Percentiles rank a stretch among this genome's conserved stretches.
These are phyloP conservation scores for Montipora efflorescens DNA, from an alignment of 64 coral and sea anemone species.

Conservation along the genomic window DNA sequence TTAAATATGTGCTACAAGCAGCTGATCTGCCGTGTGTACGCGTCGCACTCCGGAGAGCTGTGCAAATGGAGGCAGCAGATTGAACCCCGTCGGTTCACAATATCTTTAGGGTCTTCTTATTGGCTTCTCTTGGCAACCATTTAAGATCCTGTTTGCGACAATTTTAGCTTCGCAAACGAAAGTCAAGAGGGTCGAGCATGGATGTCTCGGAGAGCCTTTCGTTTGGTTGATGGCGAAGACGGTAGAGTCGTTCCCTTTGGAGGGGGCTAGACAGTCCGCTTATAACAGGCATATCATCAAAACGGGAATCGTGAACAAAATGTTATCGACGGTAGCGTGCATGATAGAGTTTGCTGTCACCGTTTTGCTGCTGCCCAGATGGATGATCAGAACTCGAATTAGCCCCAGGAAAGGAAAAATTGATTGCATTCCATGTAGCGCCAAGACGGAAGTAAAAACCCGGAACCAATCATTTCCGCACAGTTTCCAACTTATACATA, in stretches of 20 bases:
- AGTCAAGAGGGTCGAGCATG: too few relatives aligned
- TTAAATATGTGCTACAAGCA: constrained; percentile 17
- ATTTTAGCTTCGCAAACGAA: too few relatives aligned
- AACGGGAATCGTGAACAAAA: constrained; percentile 8
- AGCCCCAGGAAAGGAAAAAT: background rate
- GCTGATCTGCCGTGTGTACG: constrained; percentile 46
- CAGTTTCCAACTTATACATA: too few relatives aligned
- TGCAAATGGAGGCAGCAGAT: constrained; percentile 11
- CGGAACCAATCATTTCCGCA: too few relatives aligned
- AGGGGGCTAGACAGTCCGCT: background rate
- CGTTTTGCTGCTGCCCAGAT: constrained; percentile 53
- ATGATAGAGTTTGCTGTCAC: constrained; percentile 56
- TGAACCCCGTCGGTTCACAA: constrained; percentile 2
- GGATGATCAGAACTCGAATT: constrained; percentile 27
- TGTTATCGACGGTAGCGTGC: constrained; percentile 59
- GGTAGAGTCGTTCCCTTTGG: background rate
- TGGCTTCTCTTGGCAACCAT: background rate
- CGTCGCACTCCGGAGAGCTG: constrained; percentile 18
- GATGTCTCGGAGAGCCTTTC: background rate
- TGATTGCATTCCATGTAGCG: background rate
- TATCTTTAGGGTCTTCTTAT: background rate
- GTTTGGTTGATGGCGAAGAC: background rate
- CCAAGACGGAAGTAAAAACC: too few relatives aligned
- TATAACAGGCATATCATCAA: constrained; percentile 6
- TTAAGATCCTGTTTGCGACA: background rate